Percentiles rank a stretch among this genome's conserved stretches.
These are phyloP conservation scores for Anguilla marmorata DNA, from an alignment of 2,797 vertebrate genomes.

Conservation along the genomic window DNA sequence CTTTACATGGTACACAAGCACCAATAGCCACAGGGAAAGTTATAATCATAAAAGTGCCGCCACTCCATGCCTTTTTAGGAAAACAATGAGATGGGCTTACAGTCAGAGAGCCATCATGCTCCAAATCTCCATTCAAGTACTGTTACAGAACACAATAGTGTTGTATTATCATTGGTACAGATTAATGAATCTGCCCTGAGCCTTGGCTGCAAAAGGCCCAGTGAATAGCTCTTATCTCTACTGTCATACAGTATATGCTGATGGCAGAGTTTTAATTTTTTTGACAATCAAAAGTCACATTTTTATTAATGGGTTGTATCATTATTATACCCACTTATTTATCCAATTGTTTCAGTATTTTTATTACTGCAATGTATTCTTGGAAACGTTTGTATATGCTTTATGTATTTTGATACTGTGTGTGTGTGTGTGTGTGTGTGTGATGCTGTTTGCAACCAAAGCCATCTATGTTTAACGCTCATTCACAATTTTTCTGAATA, in stretches of 20 bases:
- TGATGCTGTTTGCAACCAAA: too few relatives aligned
- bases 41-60: neutral
- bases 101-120: neutral
- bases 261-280: neutral
- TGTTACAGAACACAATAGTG: neutral
- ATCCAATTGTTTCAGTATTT: neutral
- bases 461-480: too few relatives aligned
- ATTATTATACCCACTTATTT: neutral
- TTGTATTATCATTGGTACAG: neutral
- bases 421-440: neutral
- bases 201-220: neutral
- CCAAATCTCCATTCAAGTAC: conserved; percentile 1
- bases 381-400: neutral
- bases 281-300: neutral
- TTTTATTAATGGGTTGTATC: neutral
- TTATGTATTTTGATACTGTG: neutral
- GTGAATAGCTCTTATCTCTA: neutral
- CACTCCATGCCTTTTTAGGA: neutral
- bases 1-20: too few relatives aligned
- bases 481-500: too few relatives aligned
- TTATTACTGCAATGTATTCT: neutral
- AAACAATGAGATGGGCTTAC: neutral
- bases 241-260: neutral
- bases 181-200: neutral
- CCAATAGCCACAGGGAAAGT: neutral